phyloP scores from a whole-genome alignment of 2,888 invertebrate genomes.

The Alloscopus bannaensis region DNA sequence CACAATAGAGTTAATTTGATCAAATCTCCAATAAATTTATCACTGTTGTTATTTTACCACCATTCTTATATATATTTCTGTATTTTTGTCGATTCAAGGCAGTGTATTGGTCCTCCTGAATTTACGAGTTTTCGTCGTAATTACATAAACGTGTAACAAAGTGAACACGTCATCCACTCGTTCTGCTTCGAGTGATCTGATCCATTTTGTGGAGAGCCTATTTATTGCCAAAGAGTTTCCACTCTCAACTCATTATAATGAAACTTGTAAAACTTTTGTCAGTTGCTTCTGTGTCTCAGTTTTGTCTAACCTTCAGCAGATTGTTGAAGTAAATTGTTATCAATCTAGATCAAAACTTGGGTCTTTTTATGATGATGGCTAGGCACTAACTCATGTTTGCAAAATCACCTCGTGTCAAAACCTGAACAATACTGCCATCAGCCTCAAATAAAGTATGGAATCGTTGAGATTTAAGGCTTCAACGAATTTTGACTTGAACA shows the following conservation, averaged over 20 bases:
- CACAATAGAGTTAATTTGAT: constrained; percentile 11
- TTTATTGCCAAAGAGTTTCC: too few species aligned
- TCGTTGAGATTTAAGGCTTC: too few species aligned
- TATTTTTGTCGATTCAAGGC: constrained; percentile 26
- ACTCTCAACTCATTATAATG: too few species aligned
- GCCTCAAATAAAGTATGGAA: too few species aligned
- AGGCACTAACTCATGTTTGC: constrained; percentile 30
- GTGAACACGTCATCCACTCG: not conserved
- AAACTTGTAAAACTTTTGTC: too few species aligned
- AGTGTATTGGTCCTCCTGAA: constrained; percentile 15
- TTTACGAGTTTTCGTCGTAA: constrained; percentile 43
- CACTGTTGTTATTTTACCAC: constrained; percentile 44
- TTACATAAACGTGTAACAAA: not conserved
- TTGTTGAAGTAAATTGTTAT: constrained; percentile 45
- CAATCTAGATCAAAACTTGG: constrained; percentile 21
- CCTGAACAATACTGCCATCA: too few species aligned
- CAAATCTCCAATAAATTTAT: constrained; percentile 46
- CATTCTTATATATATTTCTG: constrained; percentile 33
- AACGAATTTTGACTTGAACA: too few species aligned
- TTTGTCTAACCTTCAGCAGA: constrained; percentile 32
- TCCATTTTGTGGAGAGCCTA: too few species aligned
- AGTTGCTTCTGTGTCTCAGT: too few species aligned
- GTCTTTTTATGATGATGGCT: not conserved
- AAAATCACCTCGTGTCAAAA: too few species aligned
- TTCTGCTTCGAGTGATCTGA: not conserved